Conservation (phyloP, 2,888 invertebrate genomes). For the Philhelius pedissequus region DNA sequence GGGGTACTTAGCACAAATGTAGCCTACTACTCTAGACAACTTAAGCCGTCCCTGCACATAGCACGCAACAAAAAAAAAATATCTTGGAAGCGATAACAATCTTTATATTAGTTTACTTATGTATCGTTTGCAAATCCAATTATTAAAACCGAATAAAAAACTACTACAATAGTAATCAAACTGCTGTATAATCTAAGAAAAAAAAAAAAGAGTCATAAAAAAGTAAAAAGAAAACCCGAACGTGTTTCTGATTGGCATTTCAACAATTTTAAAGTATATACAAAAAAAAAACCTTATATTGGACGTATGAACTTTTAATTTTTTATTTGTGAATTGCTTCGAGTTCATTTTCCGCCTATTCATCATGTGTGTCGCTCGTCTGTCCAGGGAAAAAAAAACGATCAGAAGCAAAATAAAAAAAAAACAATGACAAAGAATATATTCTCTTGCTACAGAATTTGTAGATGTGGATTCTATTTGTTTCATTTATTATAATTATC, state of each 20-base stretch:
- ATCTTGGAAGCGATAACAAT: background rate
- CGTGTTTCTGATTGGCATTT: slow-evolving; percentile 51
- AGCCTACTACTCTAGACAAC: background rate
- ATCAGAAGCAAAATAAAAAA: slow-evolving; percentile 11
- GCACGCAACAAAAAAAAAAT: background rate
- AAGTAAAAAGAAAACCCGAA: slow-evolving; percentile 18
- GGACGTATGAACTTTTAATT: background rate
- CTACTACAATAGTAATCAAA: slow-evolving; percentile 7
- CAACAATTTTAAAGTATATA: background rate
- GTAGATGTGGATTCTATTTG: background rate
- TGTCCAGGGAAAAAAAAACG: background rate
- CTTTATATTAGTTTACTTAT: slow-evolving; percentile 7
- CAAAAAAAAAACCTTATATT: slow-evolving; percentile 3
- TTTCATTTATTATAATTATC: slow-evolving; percentile 16
- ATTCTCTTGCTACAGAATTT: background rate
- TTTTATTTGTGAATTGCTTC: slow-evolving; percentile 7
- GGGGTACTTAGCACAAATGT: background rate
- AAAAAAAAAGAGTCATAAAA: slow-evolving; percentile 20
- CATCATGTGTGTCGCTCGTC: slow-evolving; percentile 4
- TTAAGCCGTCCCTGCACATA: background rate
- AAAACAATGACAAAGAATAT: slow-evolving; percentile 10
- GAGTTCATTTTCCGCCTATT: slow-evolving; percentile 25
- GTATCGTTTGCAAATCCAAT: slow-evolving; percentile 23
- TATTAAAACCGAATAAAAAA: slow-evolving; percentile 9
- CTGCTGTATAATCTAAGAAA: slow-evolving; percentile 16